These are phyloP conservation scores for roundworm (Caenorhabditis elegans) DNA, from an alignment of 1,140 invertebrate species.

Conservation along the genomic window WBcel235 BX284606.5:12798001-12798500, in stretches of 20 bases:
- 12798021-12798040: neutral
- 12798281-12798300: neutral
- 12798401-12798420: slow-evolving; percentile 23
- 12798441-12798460: neutral
- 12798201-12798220: neutral
- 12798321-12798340: neutral
- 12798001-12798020: neutral
- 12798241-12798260: neutral
- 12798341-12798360: neutral
- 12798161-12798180: neutral
- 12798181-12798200: neutral
- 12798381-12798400: slow-evolving; percentile 11
- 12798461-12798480: neutral
- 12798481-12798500: neutral
- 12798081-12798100: neutral
- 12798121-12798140: neutral
- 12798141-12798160: neutral
- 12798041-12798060: neutral
- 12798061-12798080: slow-evolving; percentile 1
- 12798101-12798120: neutral
- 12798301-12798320: slow-evolving; percentile 13
- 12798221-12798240: neutral
- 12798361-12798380: neutral
- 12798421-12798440: slow-evolving; percentile 17
- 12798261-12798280: slow-evolving; percentile 18